Evolutionary conservation across 2,888 invertebrate genomes (phyloP).

Genomic region (Heteropelma amictum): DNA sequence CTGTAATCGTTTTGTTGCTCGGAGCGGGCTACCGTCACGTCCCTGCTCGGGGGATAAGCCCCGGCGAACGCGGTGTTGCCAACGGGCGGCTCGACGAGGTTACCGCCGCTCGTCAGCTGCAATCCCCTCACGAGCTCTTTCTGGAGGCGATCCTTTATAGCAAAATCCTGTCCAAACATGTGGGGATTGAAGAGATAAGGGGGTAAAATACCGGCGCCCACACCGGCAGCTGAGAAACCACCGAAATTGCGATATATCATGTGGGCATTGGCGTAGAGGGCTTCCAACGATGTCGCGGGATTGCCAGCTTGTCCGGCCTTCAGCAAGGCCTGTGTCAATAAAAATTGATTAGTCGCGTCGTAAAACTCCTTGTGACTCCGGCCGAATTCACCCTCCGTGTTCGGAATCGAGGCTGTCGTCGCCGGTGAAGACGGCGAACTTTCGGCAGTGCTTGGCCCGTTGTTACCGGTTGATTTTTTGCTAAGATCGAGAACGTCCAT

Average conservation of each 20-base stretch:
- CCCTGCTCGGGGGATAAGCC: slow-evolving; percentile 58
- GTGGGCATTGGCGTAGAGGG: slow-evolving; percentile 71
- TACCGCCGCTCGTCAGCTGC: slow-evolving; percentile 85
- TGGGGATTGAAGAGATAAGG: slow-evolving; percentile 84
- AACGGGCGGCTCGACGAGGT: slow-evolving; percentile 79
- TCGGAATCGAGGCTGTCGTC: slow-evolving; percentile 32
- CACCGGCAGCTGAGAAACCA: slow-evolving; percentile 77
- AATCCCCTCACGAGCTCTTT: slow-evolving; percentile 83
- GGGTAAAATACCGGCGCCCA: slow-evolving; percentile 80
- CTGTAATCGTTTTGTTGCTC: slow-evolving; percentile 62
- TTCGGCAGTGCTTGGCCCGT: no score
- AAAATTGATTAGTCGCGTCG: slow-evolving; percentile 80
- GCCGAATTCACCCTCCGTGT: slow-evolving; percentile 25
- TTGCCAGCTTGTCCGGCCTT: slow-evolving; percentile 78
- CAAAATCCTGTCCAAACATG: slow-evolving; percentile 83
- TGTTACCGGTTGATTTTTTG: slow-evolving; percentile 80
- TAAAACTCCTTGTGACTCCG: slow-evolving; percentile 59
- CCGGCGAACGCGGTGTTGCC: slow-evolving; percentile 59
- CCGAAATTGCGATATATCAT: slow-evolving; percentile 72
- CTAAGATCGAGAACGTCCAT: slow-evolving; percentile 91
- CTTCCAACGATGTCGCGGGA: slow-evolving; percentile 67
- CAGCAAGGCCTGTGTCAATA: slow-evolving; percentile 83
- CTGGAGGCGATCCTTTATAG: slow-evolving; percentile 83
- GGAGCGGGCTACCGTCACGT: slow-evolving; percentile 48
- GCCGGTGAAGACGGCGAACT: neutral